These are phyloP conservation scores for Eilema sororculum DNA, from an alignment of 2,888 invertebrate genomes.

Conservation along the genomic window DNA sequence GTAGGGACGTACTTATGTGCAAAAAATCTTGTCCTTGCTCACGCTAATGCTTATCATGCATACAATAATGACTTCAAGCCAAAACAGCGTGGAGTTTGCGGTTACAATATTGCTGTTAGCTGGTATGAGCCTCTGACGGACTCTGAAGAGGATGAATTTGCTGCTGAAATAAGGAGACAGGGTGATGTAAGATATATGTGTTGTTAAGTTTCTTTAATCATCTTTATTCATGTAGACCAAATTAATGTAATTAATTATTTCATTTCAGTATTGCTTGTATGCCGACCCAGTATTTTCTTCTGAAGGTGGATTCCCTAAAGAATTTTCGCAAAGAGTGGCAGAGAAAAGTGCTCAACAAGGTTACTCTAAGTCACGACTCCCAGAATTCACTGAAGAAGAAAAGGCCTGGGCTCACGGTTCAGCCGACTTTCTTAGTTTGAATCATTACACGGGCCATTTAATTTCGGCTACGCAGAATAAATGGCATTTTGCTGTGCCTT, in stretches of 20 bases:
- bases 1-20: constrained; percentile 80
- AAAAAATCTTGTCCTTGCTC: constrained; percentile 82
- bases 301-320: constrained; percentile 85
- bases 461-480: constrained; percentile 59
- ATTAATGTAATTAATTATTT: background rate
- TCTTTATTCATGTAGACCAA: background rate
- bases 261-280: constrained; percentile 76
- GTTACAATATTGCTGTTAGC: constrained; percentile 32
- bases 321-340: constrained; percentile 77
- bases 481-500: constrained; percentile 52
- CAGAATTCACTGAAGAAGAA: constrained; percentile 75
- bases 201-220: background rate
- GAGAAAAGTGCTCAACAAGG: constrained; percentile 77
- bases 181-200: constrained; percentile 25
- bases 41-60: constrained; percentile 65
- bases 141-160: constrained; percentile 58
- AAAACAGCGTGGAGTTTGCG: constrained; percentile 48
- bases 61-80: constrained; percentile 58
- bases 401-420: constrained; percentile 61
- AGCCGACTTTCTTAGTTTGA: constrained; percentile 84
- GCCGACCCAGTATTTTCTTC: constrained; percentile 82
- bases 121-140: constrained; percentile 56
- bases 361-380: constrained; percentile 72
- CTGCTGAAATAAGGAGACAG: constrained; percentile 52
- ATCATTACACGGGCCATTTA: constrained; percentile 87